Conservation (phyloP, 2,113 vertebrate genomes). For the Lycaon pictus region DNA sequence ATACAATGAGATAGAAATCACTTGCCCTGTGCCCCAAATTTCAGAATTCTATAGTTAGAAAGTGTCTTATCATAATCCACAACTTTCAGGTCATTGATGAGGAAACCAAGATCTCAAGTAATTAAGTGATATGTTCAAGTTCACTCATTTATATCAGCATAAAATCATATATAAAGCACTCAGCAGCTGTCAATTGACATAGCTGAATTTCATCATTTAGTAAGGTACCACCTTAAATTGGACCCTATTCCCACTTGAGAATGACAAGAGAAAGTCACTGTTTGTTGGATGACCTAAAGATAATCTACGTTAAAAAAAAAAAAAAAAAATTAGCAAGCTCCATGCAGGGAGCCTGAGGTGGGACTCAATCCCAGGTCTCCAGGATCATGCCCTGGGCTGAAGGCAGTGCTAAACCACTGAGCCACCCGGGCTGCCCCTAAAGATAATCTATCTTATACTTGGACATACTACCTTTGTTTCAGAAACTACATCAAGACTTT, state of each 20-base stretch:
- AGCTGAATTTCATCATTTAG: not conserved
- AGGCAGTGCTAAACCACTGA: no score
- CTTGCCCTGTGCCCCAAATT: not conserved
- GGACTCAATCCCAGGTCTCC: no score
- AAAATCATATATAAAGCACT: not conserved
- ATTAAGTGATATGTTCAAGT: not conserved
- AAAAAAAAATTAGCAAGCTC: no score
- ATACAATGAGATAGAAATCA: not conserved
- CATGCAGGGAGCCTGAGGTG: no score
- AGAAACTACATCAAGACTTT: not conserved
- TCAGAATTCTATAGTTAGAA: not conserved
- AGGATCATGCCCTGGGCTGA: no score
- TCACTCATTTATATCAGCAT: not conserved
- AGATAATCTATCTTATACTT: not conserved
- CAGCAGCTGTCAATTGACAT: not conserved
- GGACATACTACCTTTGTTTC: not conserved
- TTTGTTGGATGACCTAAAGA: not conserved
- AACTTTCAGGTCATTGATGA: not conserved
- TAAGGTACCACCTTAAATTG: not conserved
- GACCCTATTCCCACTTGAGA: not conserved
- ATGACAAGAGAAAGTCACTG: not conserved
- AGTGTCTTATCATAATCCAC: not conserved
- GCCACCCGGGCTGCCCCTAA: not conserved
- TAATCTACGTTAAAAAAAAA: not conserved
- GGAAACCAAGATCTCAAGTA: not conserved